Percentiles rank a stretch among this genome's conserved stretches.
Evolutionary conservation across 2,888 invertebrate genomes (phyloP).

Genomic region (Latrodectus elegans): DNA sequence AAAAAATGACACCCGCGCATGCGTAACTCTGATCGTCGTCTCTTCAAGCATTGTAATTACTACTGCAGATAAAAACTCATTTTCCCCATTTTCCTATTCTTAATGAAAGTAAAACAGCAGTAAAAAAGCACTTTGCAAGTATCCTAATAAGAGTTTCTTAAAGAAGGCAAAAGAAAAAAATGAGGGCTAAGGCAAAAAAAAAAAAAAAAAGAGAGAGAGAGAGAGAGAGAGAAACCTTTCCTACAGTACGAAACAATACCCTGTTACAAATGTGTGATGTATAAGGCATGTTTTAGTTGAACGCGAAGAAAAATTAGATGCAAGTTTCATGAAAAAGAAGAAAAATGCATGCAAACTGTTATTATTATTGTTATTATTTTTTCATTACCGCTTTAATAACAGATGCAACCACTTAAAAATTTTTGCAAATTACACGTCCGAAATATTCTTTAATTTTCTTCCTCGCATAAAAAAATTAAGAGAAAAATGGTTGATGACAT

Average conservation of each 20-base stretch:
- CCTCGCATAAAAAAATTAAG: neutral
- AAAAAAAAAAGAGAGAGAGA: neutral
- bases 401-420: constrained; percentile 63
- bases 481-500: neutral
- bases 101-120: constrained; percentile 68
- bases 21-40: constrained; percentile 37
- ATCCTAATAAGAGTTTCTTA: constrained; percentile 45
- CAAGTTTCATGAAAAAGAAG: constrained; percentile 38
- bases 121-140: constrained; percentile 61
- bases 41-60: constrained; percentile 64
- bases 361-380: neutral
- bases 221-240: constrained; percentile 12
- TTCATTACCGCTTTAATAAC: constrained; percentile 49
- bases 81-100: constrained; percentile 62
- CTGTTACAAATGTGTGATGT: constrained; percentile 14
- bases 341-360: constrained; percentile 14
- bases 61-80: constrained; percentile 67
- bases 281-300: constrained; percentile 29
- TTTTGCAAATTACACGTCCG: constrained; percentile 54
- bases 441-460: constrained; percentile 33
- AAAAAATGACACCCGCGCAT: constrained; percentile 38
- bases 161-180: constrained; percentile 7
- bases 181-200: neutral
- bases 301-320: constrained; percentile 56
- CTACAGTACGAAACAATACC: constrained; percentile 54